phyloP scores from a whole-genome alignment of 2,113 vertebrate species.

The Thamnophis sirtalis region DNA sequence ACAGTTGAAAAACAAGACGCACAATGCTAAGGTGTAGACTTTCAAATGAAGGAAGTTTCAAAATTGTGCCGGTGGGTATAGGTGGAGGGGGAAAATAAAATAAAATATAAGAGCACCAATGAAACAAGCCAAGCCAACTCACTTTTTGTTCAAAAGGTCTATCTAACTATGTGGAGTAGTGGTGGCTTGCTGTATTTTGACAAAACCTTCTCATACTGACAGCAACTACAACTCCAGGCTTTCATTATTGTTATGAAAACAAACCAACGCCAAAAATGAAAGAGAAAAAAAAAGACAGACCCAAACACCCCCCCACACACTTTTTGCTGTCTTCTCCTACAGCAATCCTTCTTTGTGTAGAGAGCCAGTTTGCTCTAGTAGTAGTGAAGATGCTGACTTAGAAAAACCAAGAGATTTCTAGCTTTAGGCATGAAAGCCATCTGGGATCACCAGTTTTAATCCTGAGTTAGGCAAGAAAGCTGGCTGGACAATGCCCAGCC shows the following conservation, averaged over 20 bases:
- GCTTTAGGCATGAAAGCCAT: not conserved
- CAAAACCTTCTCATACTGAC: constrained; percentile 39
- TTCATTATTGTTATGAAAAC: constrained; percentile 51
- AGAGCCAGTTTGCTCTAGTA: not conserved
- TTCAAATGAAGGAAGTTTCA: constrained; percentile 11
- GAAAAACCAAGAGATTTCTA: not conserved
- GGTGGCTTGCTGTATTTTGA: constrained; percentile 52
- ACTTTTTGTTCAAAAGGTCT: not conserved
- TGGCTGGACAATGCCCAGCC: no score
- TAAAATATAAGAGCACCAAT: not conserved
- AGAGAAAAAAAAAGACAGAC: not conserved
- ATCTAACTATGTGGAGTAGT: constrained; percentile 22
- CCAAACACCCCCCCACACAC: not conserved
- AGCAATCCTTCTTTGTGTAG: not conserved
- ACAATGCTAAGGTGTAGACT: not conserved
- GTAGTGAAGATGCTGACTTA: not conserved
- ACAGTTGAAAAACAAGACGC: not conserved
- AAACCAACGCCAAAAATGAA: constrained; percentile 16
- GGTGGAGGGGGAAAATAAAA: not conserved
- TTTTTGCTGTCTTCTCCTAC: not conserved
- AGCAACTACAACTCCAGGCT: constrained; percentile 52
- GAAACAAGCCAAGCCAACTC: constrained; percentile 30
- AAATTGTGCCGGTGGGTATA: not conserved
- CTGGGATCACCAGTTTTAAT: not conserved
- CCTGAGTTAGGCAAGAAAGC: not conserved